Base-by-base conservation (phyloP, 2,888 invertebrate species). In the Barypeithes pellucidus region DNA sequence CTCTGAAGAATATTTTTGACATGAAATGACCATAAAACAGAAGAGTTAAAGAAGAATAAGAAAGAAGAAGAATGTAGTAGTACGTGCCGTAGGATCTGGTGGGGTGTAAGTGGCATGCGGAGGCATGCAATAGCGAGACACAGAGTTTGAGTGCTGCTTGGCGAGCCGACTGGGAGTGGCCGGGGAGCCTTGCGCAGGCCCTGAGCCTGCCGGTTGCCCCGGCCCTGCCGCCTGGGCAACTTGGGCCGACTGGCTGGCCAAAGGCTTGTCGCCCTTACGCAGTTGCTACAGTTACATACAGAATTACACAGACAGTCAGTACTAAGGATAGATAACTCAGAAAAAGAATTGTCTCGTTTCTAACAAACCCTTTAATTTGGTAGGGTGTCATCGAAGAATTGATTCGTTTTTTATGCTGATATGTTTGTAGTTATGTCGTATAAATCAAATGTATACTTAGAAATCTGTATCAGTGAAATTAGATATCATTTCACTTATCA, bases 11-110 rank as follows among this genome's bases (percentile, higher is more conserved):
- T 16, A 18, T 24, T 22, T 66, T 54, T 24, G 36, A 24, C 36
- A 22, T 52, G 68, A 69, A 43, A 29, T 69, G 61, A 61, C 20
- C 52, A 62, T 12, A 60, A 16, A 63, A 36, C 63, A 41, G 29
- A 79, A 80, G 78, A 81, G 79, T 47, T 41, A 54, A 70, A 68
- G 39, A 50, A 66, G 54, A 57, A 39, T 52, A 12, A 75, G 43
- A 85, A 81, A 82, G 80, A 82, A 83, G 82, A 82, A 82, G 65
- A 67, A 66, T 47, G 65, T 24, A 36, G 66, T 50, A 73, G 87
- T 89, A 89, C 89, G 88, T 89, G 89, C 89, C 89, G 88, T 89
- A 85, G 88, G 89, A 84, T 88, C 88, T 80, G 89, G 89, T 86
- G 89, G 87, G 84, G 88, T 88, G 87, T 88, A 89, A 84, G 88